Evolutionary conservation across 2,888 invertebrate genomes (phyloP).

Genomic region (Oithona nana): DNA sequence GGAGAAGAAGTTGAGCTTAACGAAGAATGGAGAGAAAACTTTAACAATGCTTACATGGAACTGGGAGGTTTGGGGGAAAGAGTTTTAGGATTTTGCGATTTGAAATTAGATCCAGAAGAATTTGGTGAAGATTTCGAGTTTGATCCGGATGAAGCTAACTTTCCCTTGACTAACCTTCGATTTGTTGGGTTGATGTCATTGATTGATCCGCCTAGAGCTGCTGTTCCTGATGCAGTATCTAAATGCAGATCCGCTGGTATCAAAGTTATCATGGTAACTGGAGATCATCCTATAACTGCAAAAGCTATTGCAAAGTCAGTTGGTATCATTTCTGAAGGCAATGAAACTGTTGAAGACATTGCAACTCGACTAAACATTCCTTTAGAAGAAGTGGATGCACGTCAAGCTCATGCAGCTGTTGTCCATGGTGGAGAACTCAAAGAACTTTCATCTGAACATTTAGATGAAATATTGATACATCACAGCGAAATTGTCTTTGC

Average conservation of each 20-base stretch:
- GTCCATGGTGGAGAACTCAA: conserved; percentile 31
- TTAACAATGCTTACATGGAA: conserved; percentile 48
- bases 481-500: conserved; percentile 34
- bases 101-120: conserved; percentile 26
- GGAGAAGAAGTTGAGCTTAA: conserved; percentile 35
- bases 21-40: conserved; percentile 33
- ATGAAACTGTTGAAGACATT: conserved; percentile 45
- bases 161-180: conserved; percentile 40
- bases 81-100: conserved; percentile 39
- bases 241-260: conserved; percentile 55
- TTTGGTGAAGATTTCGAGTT: conserved; percentile 38
- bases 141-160: conserved; percentile 41
- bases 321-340: conserved; percentile 44
- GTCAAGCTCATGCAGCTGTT: conserved; percentile 35
- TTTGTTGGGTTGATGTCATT: conserved; percentile 48
- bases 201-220: conserved; percentile 48
- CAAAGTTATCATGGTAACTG: conserved; percentile 53
- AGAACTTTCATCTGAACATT: conserved; percentile 25
- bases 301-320: conserved; percentile 52
- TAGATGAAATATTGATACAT: conserved; percentile 23
- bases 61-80: conserved; percentile 68
- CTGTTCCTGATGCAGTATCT: conserved; percentile 46
- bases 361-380: conserved; percentile 38
- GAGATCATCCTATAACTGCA: conserved; percentile 63
- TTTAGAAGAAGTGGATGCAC: conserved; percentile 33